Percentiles rank a stretch among this genome's conserved stretches.
These are phyloP conservation scores for Hipparchia sbordonii DNA, from an alignment of 2,888 invertebrate genomes.

Conservation along the genomic window DNA sequence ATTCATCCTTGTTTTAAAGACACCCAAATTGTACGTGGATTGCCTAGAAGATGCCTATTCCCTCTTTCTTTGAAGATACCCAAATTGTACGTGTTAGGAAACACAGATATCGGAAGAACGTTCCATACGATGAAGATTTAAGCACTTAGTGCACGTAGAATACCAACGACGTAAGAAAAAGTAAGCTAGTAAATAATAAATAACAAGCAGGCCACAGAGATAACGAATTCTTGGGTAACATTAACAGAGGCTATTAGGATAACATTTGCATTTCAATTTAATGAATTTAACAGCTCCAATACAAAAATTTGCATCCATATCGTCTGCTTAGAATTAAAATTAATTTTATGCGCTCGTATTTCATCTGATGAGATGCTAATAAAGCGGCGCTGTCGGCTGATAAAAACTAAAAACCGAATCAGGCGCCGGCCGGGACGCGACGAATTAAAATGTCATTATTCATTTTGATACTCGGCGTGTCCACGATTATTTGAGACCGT, in stretches of 20 bases:
- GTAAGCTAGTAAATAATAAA: too few relatives aligned
- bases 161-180: too few relatives aligned
- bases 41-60: too few relatives aligned
- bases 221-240: too few relatives aligned
- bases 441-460: constrained; percentile 9
- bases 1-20: too few relatives aligned
- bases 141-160: not conserved
- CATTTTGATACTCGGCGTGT: constrained; percentile 7
- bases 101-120: too few relatives aligned
- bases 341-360: not conserved
- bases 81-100: too few relatives aligned
- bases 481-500: not conserved
- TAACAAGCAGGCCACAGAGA: too few relatives aligned
- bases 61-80: too few relatives aligned
- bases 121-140: too few relatives aligned
- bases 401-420: constrained; percentile 6
- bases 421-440: not conserved
- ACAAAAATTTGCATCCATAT: not conserved
- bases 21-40: too few relatives aligned
- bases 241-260: too few relatives aligned
- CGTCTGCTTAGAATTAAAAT: not conserved
- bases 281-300: not conserved
- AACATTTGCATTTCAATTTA: not conserved
- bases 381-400: not conserved
- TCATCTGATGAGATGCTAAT: constrained; percentile 6